These are phyloP conservation scores for Palythoa caribaeorum DNA, from an alignment of 92 coral and sea anemone genomes.

Conservation along the genomic window DNA sequence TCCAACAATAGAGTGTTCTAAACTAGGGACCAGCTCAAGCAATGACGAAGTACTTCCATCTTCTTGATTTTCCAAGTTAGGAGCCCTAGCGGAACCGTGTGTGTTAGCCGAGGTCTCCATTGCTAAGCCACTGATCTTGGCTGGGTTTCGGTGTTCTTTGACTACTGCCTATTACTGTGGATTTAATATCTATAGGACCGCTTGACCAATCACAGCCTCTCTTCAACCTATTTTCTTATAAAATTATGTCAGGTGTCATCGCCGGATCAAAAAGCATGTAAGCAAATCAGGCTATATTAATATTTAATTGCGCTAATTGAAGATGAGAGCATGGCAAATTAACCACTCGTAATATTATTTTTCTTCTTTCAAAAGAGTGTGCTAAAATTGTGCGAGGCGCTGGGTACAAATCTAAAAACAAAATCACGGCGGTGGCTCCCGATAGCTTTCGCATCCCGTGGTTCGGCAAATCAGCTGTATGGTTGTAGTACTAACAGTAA, in stretches of 20 bases:
- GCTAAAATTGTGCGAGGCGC: constrained; percentile 44
- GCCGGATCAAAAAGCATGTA: constrained; percentile 99
- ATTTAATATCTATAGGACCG: constrained; percentile 94
- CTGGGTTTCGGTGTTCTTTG: constrained; percentile 98
- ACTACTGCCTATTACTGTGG: constrained; percentile 96
- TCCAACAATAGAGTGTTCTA: constrained; percentile 97
- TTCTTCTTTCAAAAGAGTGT: constrained; percentile 66
- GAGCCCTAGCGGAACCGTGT: constrained; percentile 86
- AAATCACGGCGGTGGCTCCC: not conserved
- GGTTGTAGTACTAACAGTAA: constrained; percentile 87
- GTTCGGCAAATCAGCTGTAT: constrained; percentile 58
- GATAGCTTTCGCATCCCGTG: constrained; percentile 42
- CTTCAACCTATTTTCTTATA: constrained; percentile 97
- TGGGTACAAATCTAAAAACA: constrained; percentile 26
- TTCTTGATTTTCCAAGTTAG: constrained; percentile 75
- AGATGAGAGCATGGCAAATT: constrained; percentile 98
- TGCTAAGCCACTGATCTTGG: constrained; percentile 98
- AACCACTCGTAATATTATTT: constrained; percentile 86
- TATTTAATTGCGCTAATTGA: constrained; percentile 99
- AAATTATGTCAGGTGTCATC: constrained; percentile 99
- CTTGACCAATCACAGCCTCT: constrained; percentile 90
- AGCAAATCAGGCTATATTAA: constrained; percentile 99
- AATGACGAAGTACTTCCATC: constrained; percentile 85
- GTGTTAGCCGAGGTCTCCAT: constrained; percentile 96
- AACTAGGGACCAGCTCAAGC: constrained; percentile 94